phyloP scores from a whole-genome alignment of 2,113 vertebrate genomes.

The Agelaius tricolor region DNA sequence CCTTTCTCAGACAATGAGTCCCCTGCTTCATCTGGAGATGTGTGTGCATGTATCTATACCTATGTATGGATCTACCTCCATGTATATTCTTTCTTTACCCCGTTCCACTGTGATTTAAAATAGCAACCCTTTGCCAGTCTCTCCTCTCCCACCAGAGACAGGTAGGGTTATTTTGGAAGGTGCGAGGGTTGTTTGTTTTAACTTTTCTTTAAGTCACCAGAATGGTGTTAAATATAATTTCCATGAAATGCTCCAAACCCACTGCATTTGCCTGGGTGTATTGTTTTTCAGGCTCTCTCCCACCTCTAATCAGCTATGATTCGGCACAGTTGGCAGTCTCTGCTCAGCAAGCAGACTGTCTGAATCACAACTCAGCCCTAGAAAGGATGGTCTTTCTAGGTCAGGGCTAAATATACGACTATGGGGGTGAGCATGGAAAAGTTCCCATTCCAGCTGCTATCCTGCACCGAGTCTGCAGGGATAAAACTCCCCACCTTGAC shows the following conservation, averaged over 20 bases:
- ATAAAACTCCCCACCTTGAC: not conserved
- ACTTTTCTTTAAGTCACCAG: conserved; percentile 45
- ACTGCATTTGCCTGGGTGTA: conserved; percentile 46
- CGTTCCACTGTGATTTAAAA: conserved; percentile 35
- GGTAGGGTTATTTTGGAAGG: conserved; percentile 61
- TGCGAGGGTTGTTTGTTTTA: conserved; percentile 62
- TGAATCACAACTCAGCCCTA: conserved; percentile 68
- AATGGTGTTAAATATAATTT: conserved; percentile 45
- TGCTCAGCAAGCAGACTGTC: conserved; percentile 62
- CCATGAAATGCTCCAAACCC: conserved; percentile 5
- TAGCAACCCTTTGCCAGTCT: conserved; percentile 41
- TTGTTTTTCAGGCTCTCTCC: conserved; percentile 58
- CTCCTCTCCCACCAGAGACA: conserved; percentile 53
- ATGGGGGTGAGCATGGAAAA: conserved; percentile 59
- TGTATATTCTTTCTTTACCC: not conserved
- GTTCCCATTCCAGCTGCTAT: conserved; percentile 44
- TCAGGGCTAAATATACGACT: conserved; percentile 57
- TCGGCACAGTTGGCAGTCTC: conserved; percentile 55
- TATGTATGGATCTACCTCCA: not conserved
- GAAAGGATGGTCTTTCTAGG: conserved; percentile 65
- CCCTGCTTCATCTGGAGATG: not conserved
- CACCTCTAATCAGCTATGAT: conserved; percentile 55
- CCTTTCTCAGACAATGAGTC: not conserved
- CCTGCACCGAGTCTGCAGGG: not conserved
- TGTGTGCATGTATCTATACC: not conserved